Conservation (phyloP, 2,113 vertebrate genomes). For the Cebus imitator region DNA sequence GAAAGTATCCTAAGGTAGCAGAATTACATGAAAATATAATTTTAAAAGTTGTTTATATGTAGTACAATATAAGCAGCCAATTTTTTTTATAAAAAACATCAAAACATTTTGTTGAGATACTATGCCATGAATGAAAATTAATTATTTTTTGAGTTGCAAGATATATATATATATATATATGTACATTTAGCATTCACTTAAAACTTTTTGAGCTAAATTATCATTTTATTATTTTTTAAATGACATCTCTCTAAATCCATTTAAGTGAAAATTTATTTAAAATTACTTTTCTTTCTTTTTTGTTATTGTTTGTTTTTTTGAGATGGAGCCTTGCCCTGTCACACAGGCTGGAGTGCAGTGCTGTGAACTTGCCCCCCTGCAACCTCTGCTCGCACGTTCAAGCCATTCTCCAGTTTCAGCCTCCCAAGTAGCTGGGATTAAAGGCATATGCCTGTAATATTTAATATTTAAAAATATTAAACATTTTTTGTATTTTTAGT, state of each 20-base stretch:
- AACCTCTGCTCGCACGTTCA: too few relatives aligned
- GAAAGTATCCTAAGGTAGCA: not conserved
- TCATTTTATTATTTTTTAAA: not conserved
- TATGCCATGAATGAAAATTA: not conserved
- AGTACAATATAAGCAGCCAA: not conserved
- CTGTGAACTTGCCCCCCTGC: too few relatives aligned
- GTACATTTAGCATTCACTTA: not conserved
- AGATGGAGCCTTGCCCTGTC: too few relatives aligned
- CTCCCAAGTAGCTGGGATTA: too few relatives aligned
- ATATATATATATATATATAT: not conserved
- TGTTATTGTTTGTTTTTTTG: too few relatives aligned
- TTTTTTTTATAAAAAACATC: not conserved
- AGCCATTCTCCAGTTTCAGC: too few relatives aligned
- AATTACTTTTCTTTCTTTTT: not conserved
- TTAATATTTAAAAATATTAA: too few relatives aligned
- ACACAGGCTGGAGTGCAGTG: too few relatives aligned
- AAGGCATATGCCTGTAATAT: not conserved
- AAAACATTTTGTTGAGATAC: not conserved
- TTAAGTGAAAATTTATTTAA: not conserved
- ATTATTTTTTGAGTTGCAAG: not conserved
- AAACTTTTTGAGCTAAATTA: not conserved
- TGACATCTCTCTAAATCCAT: not conserved
- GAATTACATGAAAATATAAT: not conserved
- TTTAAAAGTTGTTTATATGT: not conserved
- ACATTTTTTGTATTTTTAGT: too few relatives aligned